phyloP scores from a whole-genome alignment of 1,140 invertebrate genomes.

The Drosophila sulfurigaster region DNA sequence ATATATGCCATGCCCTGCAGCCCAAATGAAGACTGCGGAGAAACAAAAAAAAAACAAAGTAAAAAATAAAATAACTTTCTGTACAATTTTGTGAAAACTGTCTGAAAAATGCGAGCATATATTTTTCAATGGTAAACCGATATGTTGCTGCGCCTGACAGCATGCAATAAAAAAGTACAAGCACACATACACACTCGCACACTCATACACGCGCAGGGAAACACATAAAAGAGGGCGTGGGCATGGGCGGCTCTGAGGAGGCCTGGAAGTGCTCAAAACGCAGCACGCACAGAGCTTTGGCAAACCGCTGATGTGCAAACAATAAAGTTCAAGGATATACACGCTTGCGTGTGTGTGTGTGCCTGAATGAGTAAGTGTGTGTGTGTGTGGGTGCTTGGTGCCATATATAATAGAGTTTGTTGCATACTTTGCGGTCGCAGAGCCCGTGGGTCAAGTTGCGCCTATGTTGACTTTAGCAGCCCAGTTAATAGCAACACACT shows the following conservation, averaged over 20 bases:
- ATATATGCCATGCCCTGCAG: conserved; percentile 14
- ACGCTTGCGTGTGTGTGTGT: conserved; percentile 6
- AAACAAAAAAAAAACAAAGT: conserved; percentile 12
- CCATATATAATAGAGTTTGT: conserved; percentile 64
- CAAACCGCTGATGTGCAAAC: conserved; percentile 82
- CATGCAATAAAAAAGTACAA: conserved; percentile 68
- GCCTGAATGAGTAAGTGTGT: background rate
- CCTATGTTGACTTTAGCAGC: conserved; percentile 63
- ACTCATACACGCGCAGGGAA: background rate
- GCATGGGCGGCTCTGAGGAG: conserved; percentile 48
- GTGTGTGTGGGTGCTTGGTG: conserved; percentile 15
- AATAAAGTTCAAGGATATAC: conserved; percentile 84
- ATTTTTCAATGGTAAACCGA: conserved; percentile 77
- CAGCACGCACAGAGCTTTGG: conserved; percentile 57
- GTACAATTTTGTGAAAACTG: conserved; percentile 71
- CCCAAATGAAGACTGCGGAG: conserved; percentile 16
- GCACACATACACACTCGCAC: conserved; percentile 29
- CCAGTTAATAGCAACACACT: conserved; percentile 58
- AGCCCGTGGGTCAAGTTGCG: conserved; percentile 65
- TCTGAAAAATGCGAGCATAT: conserved; percentile 73
- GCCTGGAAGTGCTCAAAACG: conserved; percentile 54
- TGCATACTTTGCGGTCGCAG: conserved; percentile 65
- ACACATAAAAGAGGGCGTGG: conserved; percentile 38
- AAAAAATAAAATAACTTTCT: conserved; percentile 59
- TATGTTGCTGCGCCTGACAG: conserved; percentile 78